These are phyloP conservation scores for Plutomurus gul DNA, from an alignment of 1,140 invertebrate species.

Conservation along the genomic window DNA sequence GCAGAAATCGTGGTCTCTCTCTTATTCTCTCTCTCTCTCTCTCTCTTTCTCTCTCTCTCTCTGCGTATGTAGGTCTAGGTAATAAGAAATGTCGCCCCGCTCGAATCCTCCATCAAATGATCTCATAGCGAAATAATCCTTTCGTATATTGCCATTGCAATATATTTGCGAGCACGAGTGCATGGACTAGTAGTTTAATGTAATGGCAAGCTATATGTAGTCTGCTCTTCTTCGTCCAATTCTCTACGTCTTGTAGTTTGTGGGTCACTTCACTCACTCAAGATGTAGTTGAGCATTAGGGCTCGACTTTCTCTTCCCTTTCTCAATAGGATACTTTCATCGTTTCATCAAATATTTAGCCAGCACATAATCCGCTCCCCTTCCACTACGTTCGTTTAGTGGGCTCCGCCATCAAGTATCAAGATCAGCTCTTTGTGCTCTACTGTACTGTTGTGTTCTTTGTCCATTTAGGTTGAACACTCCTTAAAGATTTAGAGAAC, in stretches of 20 bases:
- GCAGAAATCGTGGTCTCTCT: too few species aligned
- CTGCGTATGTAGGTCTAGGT: too few species aligned
- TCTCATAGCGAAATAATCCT: not conserved
- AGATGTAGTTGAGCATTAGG: not conserved
- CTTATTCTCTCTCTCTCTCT: too few species aligned
- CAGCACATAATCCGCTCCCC: not conserved
- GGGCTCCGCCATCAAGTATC: too few species aligned
- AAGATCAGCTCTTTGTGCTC: not conserved
- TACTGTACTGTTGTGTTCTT: not conserved
- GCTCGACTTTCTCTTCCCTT: not conserved
- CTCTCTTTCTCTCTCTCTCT: too few species aligned
- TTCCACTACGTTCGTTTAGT: constrained; percentile 8
- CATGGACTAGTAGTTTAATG: not conserved
- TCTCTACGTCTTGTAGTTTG: not conserved
- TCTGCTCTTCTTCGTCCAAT: not conserved
- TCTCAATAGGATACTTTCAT: constrained; percentile 25
- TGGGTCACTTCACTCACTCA: not conserved
- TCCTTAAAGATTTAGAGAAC: not conserved
- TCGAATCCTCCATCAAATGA: not conserved
- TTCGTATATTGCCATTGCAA: not conserved
- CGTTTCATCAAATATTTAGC: constrained; percentile 25
- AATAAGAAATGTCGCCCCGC: not conserved
- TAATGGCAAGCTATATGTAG: too few species aligned
- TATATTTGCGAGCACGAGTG: not conserved
- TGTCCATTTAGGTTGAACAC: not conserved